phyloP scores from a whole-genome alignment of 2,797 vertebrate genomes.

The Ataeniobius toweri region DNA sequence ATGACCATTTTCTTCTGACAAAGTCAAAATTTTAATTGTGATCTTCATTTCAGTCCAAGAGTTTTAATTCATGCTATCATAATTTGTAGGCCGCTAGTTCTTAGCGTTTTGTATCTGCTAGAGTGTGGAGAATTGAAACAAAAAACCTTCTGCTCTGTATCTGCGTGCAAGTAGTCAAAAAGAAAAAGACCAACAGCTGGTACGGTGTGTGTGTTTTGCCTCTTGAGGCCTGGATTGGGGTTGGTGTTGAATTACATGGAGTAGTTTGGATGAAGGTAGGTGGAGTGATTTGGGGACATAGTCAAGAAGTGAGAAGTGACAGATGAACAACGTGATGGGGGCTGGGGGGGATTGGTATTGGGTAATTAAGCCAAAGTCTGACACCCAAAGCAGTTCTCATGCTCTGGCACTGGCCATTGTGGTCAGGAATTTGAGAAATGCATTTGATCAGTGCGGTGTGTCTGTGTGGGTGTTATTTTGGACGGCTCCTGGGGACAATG shows the following conservation, averaged over 20 bases:
- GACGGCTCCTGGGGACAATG: constrained; percentile 57
- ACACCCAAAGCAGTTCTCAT: constrained; percentile 66
- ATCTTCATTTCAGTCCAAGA: background rate
- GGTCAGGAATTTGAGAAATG: constrained; percentile 76
- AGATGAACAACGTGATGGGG: constrained; percentile 50
- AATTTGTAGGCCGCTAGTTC: background rate
- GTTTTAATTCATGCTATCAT: background rate
- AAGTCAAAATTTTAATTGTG: background rate
- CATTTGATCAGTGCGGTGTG: constrained; percentile 70
- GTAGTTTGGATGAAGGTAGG: constrained; percentile 49
- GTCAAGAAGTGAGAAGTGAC: constrained; percentile 50
- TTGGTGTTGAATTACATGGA: constrained; percentile 69
- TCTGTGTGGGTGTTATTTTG: constrained; percentile 61
- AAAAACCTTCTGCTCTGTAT: background rate
- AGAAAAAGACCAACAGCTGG: constrained; percentile 61
- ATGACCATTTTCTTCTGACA: background rate
- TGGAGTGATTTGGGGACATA: constrained; percentile 51
- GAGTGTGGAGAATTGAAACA: background rate
- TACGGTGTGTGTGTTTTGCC: constrained; percentile 64
- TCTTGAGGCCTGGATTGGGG: constrained; percentile 55
- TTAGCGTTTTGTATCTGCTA: background rate
- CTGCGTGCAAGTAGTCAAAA: constrained; percentile 11
- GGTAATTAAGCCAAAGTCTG: constrained; percentile 64
- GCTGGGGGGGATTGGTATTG: constrained; percentile 18
- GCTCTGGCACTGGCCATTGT: constrained; percentile 68